Conservation (phyloP, 2,888 invertebrate genomes). For the Leptothorax acervorum region DNA sequence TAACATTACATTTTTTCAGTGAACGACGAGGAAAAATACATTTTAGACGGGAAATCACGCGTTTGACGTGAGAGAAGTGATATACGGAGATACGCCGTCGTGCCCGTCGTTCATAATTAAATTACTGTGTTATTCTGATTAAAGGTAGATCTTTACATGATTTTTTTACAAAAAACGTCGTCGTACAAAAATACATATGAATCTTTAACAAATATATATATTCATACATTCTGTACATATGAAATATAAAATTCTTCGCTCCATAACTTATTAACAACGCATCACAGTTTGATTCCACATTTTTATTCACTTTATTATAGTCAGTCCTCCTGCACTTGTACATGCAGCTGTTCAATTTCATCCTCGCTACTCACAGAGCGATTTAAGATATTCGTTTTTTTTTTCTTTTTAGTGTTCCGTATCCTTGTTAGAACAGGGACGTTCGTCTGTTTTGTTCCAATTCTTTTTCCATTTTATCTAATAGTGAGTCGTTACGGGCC, state of each 20-base stretch:
- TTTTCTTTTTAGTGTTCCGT: conserved; percentile 52
- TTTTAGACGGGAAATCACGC: conserved; percentile 8
- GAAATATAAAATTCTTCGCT: conserved; percentile 27
- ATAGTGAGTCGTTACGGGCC: conserved; percentile 59
- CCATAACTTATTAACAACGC: not conserved
- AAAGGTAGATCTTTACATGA: conserved; percentile 26
- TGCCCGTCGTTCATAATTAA: not conserved
- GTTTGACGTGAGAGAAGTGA: not conserved
- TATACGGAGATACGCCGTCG: not conserved
- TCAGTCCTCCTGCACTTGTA: conserved; percentile 75
- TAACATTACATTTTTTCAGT: conserved; percentile 3
- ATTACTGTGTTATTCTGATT: conserved; percentile 2
- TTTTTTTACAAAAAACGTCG: conserved; percentile 24
- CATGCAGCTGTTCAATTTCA: conserved; percentile 77
- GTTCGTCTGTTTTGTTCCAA: conserved; percentile 68
- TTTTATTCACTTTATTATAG: not conserved
- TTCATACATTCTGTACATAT: conserved; percentile 22
- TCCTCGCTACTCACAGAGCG: conserved; percentile 78
- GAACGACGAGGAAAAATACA: not conserved
- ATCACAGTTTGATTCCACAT: conserved; percentile 14
- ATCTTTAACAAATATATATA: conserved; percentile 2
- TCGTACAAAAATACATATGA: conserved; percentile 24
- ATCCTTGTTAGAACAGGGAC: conserved; percentile 31
- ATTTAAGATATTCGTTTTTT: conserved; percentile 58
- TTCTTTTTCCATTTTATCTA: conserved; percentile 72